phyloP scores from a whole-genome alignment of 2,888 invertebrate genomes.

The Orchesella flavescens region DNA sequence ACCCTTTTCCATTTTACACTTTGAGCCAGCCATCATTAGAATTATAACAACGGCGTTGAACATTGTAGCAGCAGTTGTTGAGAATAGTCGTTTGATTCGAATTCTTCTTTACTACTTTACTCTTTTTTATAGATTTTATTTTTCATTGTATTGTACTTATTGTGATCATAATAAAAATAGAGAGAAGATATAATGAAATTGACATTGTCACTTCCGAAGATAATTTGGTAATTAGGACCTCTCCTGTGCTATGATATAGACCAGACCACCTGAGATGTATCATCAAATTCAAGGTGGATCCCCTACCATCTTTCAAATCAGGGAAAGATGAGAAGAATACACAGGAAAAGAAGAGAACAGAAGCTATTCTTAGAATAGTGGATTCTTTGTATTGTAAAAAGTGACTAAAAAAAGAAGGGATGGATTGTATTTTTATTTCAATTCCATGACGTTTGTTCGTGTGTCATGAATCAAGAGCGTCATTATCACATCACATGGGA shows the following conservation, averaged over 20 bases:
- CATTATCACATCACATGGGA: too few relatives aligned
- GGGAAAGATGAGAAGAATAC: constrained; percentile 36
- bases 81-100: constrained; percentile 30
- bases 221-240: constrained; percentile 57
- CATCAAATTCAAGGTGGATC: constrained; percentile 49
- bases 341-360: neutral
- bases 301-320: constrained; percentile 49
- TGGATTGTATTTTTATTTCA: constrained; percentile 7
- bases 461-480: too few relatives aligned
- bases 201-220: constrained; percentile 60
- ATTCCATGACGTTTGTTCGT: neutral
- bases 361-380: constrained; percentile 23
- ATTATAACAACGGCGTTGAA: too few relatives aligned
- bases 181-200: constrained; percentile 24
- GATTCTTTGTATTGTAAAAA: neutral
- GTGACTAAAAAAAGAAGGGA: neutral
- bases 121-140: constrained; percentile 22
- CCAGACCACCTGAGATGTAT: constrained; percentile 48
- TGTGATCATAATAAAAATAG: neutral
- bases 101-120: constrained; percentile 23
- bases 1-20: constrained; percentile 5
- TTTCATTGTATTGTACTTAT: too few relatives aligned
- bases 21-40: too few relatives aligned
- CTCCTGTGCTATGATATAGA: constrained; percentile 44
- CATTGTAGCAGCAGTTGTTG: too few relatives aligned